Evolutionary conservation across 1,140 invertebrate species (phyloP).

Genomic region (Drosophila erecta): DNA sequence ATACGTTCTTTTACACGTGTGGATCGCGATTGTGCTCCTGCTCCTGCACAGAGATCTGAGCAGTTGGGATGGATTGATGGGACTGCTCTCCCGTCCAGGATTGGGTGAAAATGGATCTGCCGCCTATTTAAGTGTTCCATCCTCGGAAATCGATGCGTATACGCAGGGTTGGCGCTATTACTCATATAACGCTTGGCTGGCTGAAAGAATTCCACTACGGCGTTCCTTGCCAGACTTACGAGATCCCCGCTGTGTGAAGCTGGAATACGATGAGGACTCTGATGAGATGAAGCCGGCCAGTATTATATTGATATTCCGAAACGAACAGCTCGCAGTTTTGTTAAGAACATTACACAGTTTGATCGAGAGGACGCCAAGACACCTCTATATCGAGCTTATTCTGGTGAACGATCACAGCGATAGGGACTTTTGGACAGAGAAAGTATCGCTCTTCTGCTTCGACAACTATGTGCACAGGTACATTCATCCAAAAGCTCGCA

Average conservation of each 20-base stretch:
- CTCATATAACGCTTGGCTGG: slow-evolving; percentile 12
- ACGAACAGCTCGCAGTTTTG: slow-evolving; percentile 94
- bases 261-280: slow-evolving; percentile 74
- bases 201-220: slow-evolving; percentile 15
- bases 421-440: slow-evolving; percentile 73
- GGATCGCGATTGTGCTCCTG: not conserved
- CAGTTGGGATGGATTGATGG: slow-evolving; percentile 3
- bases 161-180: slow-evolving; percentile 7
- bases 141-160: slow-evolving; percentile 3
- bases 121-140: slow-evolving; percentile 1
- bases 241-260: slow-evolving; percentile 13
- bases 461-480: slow-evolving; percentile 83
- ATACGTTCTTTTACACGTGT: not conserved
- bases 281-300: not conserved
- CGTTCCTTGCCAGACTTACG: slow-evolving; percentile 21
- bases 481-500: slow-evolving; percentile 85
- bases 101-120: slow-evolving; percentile 6
- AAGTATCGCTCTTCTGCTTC: slow-evolving; percentile 85
- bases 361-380: slow-evolving; percentile 90
- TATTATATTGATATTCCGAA: slow-evolving; percentile 87
- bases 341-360: slow-evolving; percentile 93
- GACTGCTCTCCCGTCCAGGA: not conserved
- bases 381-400: slow-evolving; percentile 94
- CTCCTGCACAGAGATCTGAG: not conserved
- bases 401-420: slow-evolving; percentile 95